A percentile compares a stretch with the other conserved stretches of the same genome.
Conservation (phyloP, 2,888 invertebrate genomes). For the Meliscaeva auricollis region DNA sequence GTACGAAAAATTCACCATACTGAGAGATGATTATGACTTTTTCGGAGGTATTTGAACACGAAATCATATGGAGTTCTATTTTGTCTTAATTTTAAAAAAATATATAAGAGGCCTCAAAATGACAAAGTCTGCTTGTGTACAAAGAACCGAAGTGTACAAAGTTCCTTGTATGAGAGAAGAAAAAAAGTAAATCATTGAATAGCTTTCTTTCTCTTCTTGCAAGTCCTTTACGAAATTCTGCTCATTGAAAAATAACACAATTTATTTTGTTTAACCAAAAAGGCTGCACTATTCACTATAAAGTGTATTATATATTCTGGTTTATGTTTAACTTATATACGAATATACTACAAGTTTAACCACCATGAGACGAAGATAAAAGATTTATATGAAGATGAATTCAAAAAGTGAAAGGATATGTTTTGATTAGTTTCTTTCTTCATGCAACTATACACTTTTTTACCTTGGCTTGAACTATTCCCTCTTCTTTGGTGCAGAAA, state of each 20-base stretch:
- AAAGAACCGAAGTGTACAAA: neutral
- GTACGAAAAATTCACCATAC: too few relatives aligned
- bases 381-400: slow-evolving; percentile 36
- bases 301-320: neutral
- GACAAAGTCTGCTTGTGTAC: neutral
- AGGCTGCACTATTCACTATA: slow-evolving; percentile 15
- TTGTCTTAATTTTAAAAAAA: too few relatives aligned
- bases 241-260: slow-evolving; percentile 65
- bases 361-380: slow-evolving; percentile 27
- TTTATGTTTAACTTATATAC: neutral
- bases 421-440: slow-evolving; percentile 32
- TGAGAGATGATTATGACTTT: too few relatives aligned
- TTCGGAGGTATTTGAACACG: too few relatives aligned
- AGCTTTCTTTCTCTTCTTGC: slow-evolving; percentile 11
- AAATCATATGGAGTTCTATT: too few relatives aligned
- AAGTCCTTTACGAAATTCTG: slow-evolving; percentile 38
- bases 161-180: neutral
- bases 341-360: neutral
- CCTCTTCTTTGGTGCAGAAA: slow-evolving; percentile 1
- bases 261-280: slow-evolving; percentile 51
- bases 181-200: slow-evolving; percentile 6
- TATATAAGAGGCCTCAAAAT: neutral
- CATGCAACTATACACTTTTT: neutral
- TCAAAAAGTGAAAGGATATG: slow-evolving; percentile 18
- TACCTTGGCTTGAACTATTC: neutral